phyloP scores from a whole-genome alignment of 2,113 vertebrate genomes.

The Amblyopsis rosae region DNA sequence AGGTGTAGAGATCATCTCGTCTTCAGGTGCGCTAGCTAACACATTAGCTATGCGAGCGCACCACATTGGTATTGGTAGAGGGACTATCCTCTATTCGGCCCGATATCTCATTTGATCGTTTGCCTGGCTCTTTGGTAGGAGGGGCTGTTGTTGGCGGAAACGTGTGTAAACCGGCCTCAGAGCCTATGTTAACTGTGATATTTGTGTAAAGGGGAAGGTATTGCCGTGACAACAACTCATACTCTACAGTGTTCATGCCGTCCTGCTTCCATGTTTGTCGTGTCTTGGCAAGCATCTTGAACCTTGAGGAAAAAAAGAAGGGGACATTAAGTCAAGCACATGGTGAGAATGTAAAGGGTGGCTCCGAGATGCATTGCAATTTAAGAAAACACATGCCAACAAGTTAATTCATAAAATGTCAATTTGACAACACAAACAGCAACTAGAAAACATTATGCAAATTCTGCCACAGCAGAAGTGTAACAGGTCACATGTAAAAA shows the following conservation, averaged over 20 bases:
- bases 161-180: conserved; percentile 48
- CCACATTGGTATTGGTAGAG: conserved; percentile 26
- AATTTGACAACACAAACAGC: too few species aligned
- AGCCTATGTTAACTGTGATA: conserved; percentile 81
- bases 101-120: conserved; percentile 12
- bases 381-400: too few species aligned
- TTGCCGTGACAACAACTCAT: conserved; percentile 72
- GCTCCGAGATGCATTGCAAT: too few species aligned
- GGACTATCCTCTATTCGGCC: background rate
- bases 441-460: too few species aligned
- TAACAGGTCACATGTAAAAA: too few species aligned
- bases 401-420: too few species aligned
- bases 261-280: conserved; percentile 73
- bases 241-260: conserved; percentile 77
- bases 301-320: conserved; percentile 55
- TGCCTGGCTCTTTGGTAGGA: background rate
- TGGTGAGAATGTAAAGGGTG: too few species aligned
- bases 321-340: background rate
- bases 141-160: background rate
- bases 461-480: too few species aligned
- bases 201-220: conserved; percentile 81
- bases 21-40: background rate
- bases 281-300: conserved; percentile 80
- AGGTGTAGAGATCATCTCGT: background rate
- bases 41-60: conserved; percentile 3